Evolutionary conservation across 2,113 vertebrate species (phyloP), one percentile per base, ranked within the genome.

Genomic region (Mormyrus lacerda): DNA sequence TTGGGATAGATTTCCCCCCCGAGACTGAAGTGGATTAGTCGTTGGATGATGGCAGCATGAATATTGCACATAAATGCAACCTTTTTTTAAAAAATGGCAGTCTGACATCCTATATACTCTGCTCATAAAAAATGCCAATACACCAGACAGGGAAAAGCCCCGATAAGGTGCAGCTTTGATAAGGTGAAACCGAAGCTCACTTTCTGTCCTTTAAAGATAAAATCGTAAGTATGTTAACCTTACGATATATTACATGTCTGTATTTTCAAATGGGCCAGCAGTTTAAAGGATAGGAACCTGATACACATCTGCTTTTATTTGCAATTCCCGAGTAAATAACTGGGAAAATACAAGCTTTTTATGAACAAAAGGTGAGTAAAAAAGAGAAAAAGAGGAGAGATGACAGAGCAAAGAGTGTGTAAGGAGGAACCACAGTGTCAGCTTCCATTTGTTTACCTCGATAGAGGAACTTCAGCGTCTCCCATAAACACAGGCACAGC

Each of bases 401-500:
- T 19, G 35, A 79, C 5, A 3, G 31, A 13, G 5, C 35, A 79
- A 79, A 39, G 31, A 19, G 31, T 76, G 35, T 3, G 35, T 39
- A 7, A 35, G 73, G 35, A 42, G 35, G 35, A 42, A 15, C 31
- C 35, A 19, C 35, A 8, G 13, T 42, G 73, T 1, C 31, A 7
- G 73, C 4, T 17, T 79, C 15, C 73, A 19, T 42, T 79, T 19
- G 73, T 58, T 85, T 96, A 99, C 98, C 98, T 98, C 98, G 96
- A 91, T 99, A 99, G 90, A 99, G 97, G 94, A 99, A 99, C 96
- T 95, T 97, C 85, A 99, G 97, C 48, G 97, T 96, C 93, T 98
- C 97, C 61, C 96, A 96, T 87, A 98, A 93, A 92, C 97, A 99
- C 45, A 95, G 95, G 89, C 96, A 98, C 93, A 99, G 96, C 90